Conservation (phyloP, 2,888 invertebrate genomes). For the Lepidonotus clava region DNA sequence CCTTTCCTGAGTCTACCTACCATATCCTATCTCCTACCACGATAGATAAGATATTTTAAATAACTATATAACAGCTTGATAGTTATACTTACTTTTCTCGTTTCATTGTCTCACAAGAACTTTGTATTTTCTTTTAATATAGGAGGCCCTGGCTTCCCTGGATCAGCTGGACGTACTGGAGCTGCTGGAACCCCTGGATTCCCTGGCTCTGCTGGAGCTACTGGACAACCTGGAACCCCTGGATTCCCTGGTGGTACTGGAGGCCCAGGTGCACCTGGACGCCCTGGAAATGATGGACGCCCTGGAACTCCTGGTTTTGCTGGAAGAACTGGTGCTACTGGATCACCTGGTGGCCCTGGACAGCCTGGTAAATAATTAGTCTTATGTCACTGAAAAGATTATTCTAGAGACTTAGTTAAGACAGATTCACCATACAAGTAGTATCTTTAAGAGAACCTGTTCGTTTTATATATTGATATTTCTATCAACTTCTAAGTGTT, state of each 20-base stretch:
- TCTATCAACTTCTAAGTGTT: no score
- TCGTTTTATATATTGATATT: no score
- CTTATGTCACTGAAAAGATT: not conserved
- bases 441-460: no score
- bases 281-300: not conserved
- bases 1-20: not conserved
- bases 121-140: not conserved
- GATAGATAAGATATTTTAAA: slow-evolving; percentile 49
- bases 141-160: slow-evolving; percentile 1
- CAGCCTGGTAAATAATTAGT: not conserved
- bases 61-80: not conserved
- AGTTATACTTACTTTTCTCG: not conserved
- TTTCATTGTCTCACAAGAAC: not conserved
- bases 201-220: slow-evolving; percentile 51
- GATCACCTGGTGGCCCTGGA: not conserved
- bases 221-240: slow-evolving; percentile 50
- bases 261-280: slow-evolving; percentile 32
- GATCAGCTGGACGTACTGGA: slow-evolving; percentile 57
- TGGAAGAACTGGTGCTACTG: slow-evolving; percentile 48
- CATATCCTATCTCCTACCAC: slow-evolving; percentile 39
- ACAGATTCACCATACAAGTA: slow-evolving; percentile 7
- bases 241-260: slow-evolving; percentile 57
- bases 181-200: slow-evolving; percentile 39
- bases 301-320: slow-evolving; percentile 32
- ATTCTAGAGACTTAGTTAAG: not conserved